Evolutionary conservation across 2,113 vertebrate genomes (phyloP), one percentile per base, ranked within the genome.

Genomic region (Psittacula cyanocephala): DNA sequence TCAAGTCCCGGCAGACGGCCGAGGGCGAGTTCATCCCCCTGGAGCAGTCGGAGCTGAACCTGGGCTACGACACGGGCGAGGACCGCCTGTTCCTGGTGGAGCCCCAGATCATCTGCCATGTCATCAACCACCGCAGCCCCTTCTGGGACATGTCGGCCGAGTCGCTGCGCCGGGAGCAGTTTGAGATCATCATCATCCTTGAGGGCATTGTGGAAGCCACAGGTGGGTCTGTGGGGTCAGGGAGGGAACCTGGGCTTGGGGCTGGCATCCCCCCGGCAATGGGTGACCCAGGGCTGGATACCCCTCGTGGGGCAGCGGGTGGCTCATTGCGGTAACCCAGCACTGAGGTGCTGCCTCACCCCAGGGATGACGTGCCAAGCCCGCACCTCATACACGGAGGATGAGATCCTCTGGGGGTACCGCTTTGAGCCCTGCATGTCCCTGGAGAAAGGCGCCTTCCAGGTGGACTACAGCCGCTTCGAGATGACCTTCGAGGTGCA

Each of bases 161-260:
- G 70, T 95, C 97, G 0, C 59, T 98, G 93, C 97, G 86, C 76
- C 96, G 96, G 80, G 98, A 98, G 68, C 97, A 95, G 81, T 98
- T 99, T 5, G 98, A 99, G 85, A 98, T 99, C 91, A 98, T 98
- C n/a, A 93, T 99, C 80, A 99, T 98, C 88, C 97, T 99, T 3
- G 98, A 99, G 89, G 98, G 98, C 81, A 98, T 98, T 0, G 98
- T 98, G 84, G 98, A 99, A 89, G 98, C 98, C 80, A 99, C 98
- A 76, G 98, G 98, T 35, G 27, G 10, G 12, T 16, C 1, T 0
- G 2, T 8, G n/a, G 25, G 18, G 9, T 13, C 2, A 0, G 17
- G 41, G 44, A 2, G 43, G 39, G 23, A 28, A 29, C 46, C 28
- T 2, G 3, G n/a, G 16, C 44, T 22, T 4, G 9, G 59, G 28